Evolutionary conservation across 2,113 vertebrate genomes (phyloP).

Genomic region (Actinemys pallida): DNA sequence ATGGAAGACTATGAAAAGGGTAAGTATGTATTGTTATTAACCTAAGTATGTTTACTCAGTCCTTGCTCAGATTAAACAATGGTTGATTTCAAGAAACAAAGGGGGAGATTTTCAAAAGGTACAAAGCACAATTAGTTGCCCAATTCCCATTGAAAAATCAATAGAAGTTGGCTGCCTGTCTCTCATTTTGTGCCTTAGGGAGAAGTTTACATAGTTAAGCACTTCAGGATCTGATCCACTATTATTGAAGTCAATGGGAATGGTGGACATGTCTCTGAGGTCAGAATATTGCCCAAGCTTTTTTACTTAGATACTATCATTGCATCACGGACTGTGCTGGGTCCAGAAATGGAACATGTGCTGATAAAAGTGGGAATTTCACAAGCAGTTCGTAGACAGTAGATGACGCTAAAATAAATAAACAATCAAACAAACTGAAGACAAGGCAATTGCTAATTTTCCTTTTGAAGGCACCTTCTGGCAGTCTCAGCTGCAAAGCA

Average conservation of each 20-base stretch:
- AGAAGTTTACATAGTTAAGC: background rate
- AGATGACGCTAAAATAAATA: rapidly evolving
- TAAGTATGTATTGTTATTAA: background rate
- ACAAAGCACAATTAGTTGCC: background rate
- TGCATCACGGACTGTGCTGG: rapidly evolving
- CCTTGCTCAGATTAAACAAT: background rate
- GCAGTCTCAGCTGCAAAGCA: background rate
- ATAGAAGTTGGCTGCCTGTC: background rate
- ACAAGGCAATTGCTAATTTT: rapidly evolving
- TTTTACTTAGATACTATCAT: background rate
- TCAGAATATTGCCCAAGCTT: rapidly evolving
- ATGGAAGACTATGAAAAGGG: background rate
- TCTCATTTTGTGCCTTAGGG: background rate
- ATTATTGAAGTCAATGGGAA: rapidly evolving
- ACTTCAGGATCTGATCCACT: background rate
- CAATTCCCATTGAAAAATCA: background rate
- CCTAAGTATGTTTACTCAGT: background rate
- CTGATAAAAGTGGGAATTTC: background rate
- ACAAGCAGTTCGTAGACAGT: background rate
- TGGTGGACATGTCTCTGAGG: background rate
- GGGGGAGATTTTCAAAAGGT: background rate
- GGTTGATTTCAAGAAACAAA: background rate
- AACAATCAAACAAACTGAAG: background rate
- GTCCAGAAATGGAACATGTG: background rate
- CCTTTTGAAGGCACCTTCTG: background rate